A percentile compares a stretch with the other conserved stretches of the same genome.
phyloP scores from a whole-genome alignment of 2,113 vertebrate genomes.

The Gnathonemus echidnorhynchus region DNA sequence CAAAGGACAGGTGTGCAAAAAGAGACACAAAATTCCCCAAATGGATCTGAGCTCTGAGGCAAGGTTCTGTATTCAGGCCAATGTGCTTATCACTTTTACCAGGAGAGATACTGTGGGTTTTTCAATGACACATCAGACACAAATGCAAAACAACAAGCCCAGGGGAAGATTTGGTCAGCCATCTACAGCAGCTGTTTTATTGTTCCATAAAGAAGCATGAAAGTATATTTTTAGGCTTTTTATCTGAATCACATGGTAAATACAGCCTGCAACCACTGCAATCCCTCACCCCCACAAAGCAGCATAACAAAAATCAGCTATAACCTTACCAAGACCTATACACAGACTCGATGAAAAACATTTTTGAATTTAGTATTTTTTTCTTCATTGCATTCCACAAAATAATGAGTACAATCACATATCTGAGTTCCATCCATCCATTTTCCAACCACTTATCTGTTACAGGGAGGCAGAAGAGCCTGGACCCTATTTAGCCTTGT shows the following conservation, averaged over 20 bases:
- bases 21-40: background rate
- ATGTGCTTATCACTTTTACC: background rate
- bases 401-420: background rate
- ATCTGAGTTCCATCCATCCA: background rate
- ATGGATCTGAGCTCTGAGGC: background rate
- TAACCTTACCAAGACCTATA: background rate
- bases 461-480: background rate
- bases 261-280: background rate
- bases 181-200: background rate
- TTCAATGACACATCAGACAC: background rate
- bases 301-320: background rate
- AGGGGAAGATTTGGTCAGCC: background rate
- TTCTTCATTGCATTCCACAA: background rate
- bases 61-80: slow-evolving; percentile 1
- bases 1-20: background rate
- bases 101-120: background rate
- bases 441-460: background rate
- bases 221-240: background rate
- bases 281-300: background rate
- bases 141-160: background rate
- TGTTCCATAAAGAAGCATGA: slow-evolving; percentile 1
- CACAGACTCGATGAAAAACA: background rate
- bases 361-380: background rate
- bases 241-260: background rate
- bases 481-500: background rate